Evolutionary conservation across 2,797 vertebrate species (phyloP), one percentile per base, ranked within the genome.

Genomic region (Falco rusticolus): DNA sequence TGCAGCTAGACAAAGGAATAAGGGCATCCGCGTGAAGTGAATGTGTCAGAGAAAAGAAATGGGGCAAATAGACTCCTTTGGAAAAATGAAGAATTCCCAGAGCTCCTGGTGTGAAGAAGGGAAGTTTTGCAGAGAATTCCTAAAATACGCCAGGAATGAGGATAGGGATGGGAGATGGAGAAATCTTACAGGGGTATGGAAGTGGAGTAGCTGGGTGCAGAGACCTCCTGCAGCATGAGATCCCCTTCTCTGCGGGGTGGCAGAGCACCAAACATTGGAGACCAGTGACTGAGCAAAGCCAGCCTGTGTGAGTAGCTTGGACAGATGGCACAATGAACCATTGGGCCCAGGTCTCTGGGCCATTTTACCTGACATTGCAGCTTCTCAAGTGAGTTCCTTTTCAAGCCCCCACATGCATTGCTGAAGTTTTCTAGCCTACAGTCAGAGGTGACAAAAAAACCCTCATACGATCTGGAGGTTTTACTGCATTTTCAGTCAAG

Each of bases 171-270:
- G 50, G 28, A 69, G 54, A 61, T 6, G 4, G 33, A 63, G 60
- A 64, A 77, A 0, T 41, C 8, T 11, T 24, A 11, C 0, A 2
- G n/a, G 9, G 19, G 13, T 0, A 0, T 83, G n/a, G 57, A n/a
- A 41, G 20, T 16, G 16, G 53, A 72, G 48, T 50, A 39, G 47
- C 31, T 57, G 68, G 26, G 25, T 74, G 51, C 22, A 39, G 72
- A 66, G 19, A n/a, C 21, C n/a, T 72, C 11, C 53, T 75, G 66
- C 47, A 61, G 63, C 21, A 5, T 2, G 54, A 65, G 29, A 29
- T 61, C 16, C 33, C 41, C 33, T 47, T 47, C 56, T 71, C 13
- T 59, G 29, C n/a, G 29, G 16, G 21, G 13, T 54, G 48, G 7
- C 29, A 24, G 0, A 0, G 39, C 60, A 45, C 51, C 60, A 33